Base-by-base conservation (phyloP, 2,797 vertebrate species). In the Fistularia commersonii region DNA sequence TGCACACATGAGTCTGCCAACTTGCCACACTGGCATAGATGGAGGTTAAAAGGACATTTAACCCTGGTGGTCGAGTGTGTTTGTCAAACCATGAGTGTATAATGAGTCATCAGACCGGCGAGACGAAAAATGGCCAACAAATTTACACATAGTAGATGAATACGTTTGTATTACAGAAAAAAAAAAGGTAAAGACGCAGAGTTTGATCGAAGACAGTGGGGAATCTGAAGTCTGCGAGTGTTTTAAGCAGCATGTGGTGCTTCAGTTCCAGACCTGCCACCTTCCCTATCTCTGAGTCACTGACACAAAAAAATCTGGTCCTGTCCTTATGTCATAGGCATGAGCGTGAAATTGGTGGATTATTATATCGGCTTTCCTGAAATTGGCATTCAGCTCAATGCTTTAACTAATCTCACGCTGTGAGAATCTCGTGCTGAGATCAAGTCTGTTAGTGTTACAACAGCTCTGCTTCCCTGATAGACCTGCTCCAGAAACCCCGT, bases 291-390 rank as follows among this genome's bases (percentile, higher is more conserved):
- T 23, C 23, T 23, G 74, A 77, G 65, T 73, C 67, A 70, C 58
- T 49, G 23, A 49, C 44, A 49, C 57, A 57, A 39, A 57, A 57
- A 61, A 39, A 55, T 42, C 40, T 48, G 50, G 50, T 64, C 63
- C 72, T 62, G 69, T 74, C 71, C 70, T 79, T 80, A 73, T 79
- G 79, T 78, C 76, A 79, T 45, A 61, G 73, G 42, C 74, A 64
- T 73, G 72, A 54, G 48, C 76, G 79, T 82, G 82, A 87, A 86
- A 76, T 80, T 39, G 33, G 42, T 61, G 64, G 80, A 86, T 85
- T 82, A 87, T 73, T 78, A 65, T 69, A 84, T 88, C 81, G 66
- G 68, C 68, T 86, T 85, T 76, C 82, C 66, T 70, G 69, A 79
- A 75, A 78, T 70, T 71, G 70, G 45, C 32, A 8, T 71, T 81